Base-by-base conservation (phyloP, 2,797 vertebrate genomes). In the Garrulus glandarius region DNA sequence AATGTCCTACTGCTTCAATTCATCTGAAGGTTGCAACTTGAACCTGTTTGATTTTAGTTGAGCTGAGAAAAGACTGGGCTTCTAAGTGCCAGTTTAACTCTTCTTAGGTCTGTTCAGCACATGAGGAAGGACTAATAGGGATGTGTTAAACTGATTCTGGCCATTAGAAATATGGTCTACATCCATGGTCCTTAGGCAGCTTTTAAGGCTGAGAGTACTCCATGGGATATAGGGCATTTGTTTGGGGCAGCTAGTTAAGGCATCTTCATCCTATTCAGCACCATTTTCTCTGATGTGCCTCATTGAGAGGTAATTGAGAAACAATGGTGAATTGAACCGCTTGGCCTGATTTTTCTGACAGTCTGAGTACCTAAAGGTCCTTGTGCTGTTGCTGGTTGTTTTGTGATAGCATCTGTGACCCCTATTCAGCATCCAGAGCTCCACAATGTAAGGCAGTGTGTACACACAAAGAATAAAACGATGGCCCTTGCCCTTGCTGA, bases 331-430 rank as follows among this genome's bases (percentile, higher is more conserved):
- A 89, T 60, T 86, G 70, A 90, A 63, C 47, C 0, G 0, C 55
- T 70, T 59, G 76, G 68, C 70, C 68, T 93, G 53, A 94, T 94
- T 94, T 89, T 91, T 95, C 81, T 92, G 92, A 89, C 65, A 85
- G 59, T 75, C 55, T 1, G 20, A 92, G 87, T 87, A 94, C 76
- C 82, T 94, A 65, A 59, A 87, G 68, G 52, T 91, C 69, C 53
- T 80, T 82, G 41, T 74, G 70, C 69, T 89, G 50, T 81, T 91
- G 81, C 64, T 90, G 68, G 61, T 57, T 92, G 87, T 79, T 93
- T 88, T 69, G 52, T 7, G 27, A 71, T 92, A 88, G 67, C 89
- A 86, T 87, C 65, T 93, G 75, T 84, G 91, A 89, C 81, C 89
- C 64, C 71, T 86, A 15, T 87, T 92, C 60, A 75, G 34, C 43